Evolutionary conservation across 2,797 vertebrate genomes (phyloP).

Genomic region (Mus minutoides): DNA sequence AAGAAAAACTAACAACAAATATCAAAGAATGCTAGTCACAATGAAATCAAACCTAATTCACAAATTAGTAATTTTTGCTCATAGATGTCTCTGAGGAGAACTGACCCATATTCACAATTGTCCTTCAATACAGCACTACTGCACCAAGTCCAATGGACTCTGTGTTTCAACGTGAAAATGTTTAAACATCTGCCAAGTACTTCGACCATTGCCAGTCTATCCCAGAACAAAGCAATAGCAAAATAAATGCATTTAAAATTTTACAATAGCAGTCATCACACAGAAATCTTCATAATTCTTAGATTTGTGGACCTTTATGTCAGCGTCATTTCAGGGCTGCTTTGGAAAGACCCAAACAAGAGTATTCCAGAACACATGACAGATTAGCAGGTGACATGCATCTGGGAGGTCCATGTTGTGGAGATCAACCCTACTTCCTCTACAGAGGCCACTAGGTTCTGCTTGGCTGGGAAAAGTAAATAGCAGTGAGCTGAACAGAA

Average conservation of each 20-base stretch:
- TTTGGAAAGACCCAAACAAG: background rate
- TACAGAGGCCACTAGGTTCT: too few species aligned
- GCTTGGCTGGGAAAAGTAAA: background rate
- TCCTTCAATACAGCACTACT: background rate
- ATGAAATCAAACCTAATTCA: background rate
- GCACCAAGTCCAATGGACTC: background rate
- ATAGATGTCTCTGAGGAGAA: background rate
- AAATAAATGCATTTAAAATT: constrained; percentile 25
- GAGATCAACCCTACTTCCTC: background rate
- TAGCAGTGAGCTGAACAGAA: constrained; percentile 2
- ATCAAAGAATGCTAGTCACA: background rate
- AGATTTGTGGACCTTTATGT: constrained; percentile 1
- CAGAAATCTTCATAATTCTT: background rate
- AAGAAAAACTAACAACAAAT: constrained; percentile 12
- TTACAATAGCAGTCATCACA: background rate
- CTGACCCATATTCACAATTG: background rate
- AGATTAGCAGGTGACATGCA: background rate
- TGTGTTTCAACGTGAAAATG: background rate
- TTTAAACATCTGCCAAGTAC: background rate
- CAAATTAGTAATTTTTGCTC: background rate
- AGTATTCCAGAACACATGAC: background rate
- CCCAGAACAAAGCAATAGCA: background rate
- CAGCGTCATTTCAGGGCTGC: background rate
- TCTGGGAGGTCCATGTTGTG: background rate
- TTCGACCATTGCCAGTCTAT: background rate